Percentiles rank a stretch among this genome's conserved stretches.
These are phyloP conservation scores for Liposcelis brunnea DNA, from an alignment of 2,888 invertebrate genomes.

Conservation along the genomic window DNA sequence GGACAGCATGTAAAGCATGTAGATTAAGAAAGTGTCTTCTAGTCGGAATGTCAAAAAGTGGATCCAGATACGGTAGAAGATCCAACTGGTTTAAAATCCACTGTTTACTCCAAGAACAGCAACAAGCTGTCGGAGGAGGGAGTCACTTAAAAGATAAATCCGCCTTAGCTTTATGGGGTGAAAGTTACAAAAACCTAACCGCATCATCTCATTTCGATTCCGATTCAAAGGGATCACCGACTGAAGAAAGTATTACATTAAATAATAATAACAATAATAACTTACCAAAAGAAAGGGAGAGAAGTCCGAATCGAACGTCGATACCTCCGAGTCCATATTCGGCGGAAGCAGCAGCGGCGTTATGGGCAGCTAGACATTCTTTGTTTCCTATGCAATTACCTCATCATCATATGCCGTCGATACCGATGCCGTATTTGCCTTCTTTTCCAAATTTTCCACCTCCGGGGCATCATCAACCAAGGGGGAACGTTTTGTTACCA, in stretches of 20 bases:
- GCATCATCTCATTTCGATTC: neutral
- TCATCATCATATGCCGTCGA: conserved; percentile 21
- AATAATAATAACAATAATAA: conserved; percentile 1
- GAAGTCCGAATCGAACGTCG: conserved; percentile 1
- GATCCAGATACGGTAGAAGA: conserved; percentile 72
- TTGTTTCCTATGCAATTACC: conserved; percentile 28
- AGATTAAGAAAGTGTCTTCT: conserved; percentile 68
- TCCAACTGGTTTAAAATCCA: conserved; percentile 93
- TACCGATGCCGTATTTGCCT: conserved; percentile 21
- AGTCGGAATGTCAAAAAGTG: conserved; percentile 85
- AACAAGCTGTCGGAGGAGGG: conserved; percentile 17
- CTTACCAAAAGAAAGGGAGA: conserved; percentile 1
- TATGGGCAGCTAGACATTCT: conserved; percentile 39
- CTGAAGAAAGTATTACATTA: conserved; percentile 1
- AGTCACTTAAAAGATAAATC: conserved; percentile 1
- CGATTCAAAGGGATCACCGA: conserved; percentile 5
- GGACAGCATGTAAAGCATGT: conserved; percentile 83
- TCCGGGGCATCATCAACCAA: conserved; percentile 17
- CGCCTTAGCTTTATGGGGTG: conserved; percentile 1
- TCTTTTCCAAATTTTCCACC: conserved; percentile 24
- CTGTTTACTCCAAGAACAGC: conserved; percentile 68
- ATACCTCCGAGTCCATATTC: conserved; percentile 12
- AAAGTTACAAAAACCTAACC: conserved; percentile 1
- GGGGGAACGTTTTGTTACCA: conserved; percentile 9
- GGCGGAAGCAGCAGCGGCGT: conserved; percentile 29